Evolutionary conservation across 2,113 vertebrate genomes (phyloP), one percentile per base, ranked within the genome.

Genomic region (Amazona guildingii): DNA sequence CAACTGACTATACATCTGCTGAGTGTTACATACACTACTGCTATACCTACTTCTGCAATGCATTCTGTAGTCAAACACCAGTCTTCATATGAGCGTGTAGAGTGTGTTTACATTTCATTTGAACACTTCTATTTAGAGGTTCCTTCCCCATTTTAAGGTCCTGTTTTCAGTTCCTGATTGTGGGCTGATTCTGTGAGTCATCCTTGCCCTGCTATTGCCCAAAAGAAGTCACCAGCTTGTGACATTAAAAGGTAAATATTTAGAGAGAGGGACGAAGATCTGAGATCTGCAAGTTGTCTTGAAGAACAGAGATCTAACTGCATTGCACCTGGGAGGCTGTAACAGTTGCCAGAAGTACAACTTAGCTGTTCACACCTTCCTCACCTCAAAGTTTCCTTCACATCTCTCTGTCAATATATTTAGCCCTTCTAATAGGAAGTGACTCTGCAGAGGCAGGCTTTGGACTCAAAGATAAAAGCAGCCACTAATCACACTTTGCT

Each of bases 141-240:
- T 87, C 57, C 91, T 96, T 95, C 91, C 77, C 57, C 70, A 46
- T 94, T 96, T 59, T 91, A 91, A 95, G 66, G 92, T 96, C 96
- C 91, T 85, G 63, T 91, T 97, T 91, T 84, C 92, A 94, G 77
- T 97, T 97, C 96, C 94, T 41, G 37, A 51, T 6, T 55, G 49
- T 5, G 10, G 16, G n/a, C 62, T 44, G 62, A 49, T 64, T 66
- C 81, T 33, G 57, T 69, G 41, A 88, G 72, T 79, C 86, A 92
- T 69, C 54, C 23, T 43, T 75, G 57, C 77, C 63, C 52, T 76
- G 41, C 13, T 44, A 25, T 15, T 48, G 83, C 66, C 74, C 72
- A 66, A 64, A 81, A 76, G 41, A 85, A 84, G 67, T 69, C 77
- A 87, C 17, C 41, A 69, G 49, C 16, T 61, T 75, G 20, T 78